Conservation (phyloP, 2,888 invertebrate species). For the Tortrix viridana region DNA sequence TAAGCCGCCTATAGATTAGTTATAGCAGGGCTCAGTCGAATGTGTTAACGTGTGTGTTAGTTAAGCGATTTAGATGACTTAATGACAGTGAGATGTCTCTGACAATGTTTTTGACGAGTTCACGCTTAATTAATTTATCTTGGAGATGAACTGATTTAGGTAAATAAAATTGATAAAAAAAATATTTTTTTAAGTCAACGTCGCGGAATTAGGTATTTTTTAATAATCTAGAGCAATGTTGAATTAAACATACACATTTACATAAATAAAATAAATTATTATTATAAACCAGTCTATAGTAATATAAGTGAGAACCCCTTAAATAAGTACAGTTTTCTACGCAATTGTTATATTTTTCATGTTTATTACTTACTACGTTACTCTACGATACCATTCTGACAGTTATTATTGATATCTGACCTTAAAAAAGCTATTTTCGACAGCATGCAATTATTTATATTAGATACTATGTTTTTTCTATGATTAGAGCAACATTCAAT, state of each 20-base stretch:
- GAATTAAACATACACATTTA: too few relatives aligned
- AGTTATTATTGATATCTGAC: constrained; percentile 35
- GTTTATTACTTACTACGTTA: not conserved
- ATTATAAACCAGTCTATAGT: too few relatives aligned
- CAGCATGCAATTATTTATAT: constrained; percentile 34
- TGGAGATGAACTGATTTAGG: too few relatives aligned
- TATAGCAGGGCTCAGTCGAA: constrained; percentile 12
- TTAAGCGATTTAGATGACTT: not conserved
- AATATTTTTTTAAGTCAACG: too few relatives aligned
- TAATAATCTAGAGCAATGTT: too few relatives aligned
- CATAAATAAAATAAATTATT: too few relatives aligned
- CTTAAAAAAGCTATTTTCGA: constrained; percentile 36
- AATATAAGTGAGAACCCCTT: not conserved
- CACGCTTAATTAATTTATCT: too few relatives aligned
- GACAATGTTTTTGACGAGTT: too few relatives aligned
- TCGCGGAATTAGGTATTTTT: too few relatives aligned
- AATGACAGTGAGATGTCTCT: too few relatives aligned
- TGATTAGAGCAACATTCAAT: constrained; percentile 18
- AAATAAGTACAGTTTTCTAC: not conserved
- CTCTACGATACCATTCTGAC: constrained; percentile 18
- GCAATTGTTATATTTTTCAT: not conserved
- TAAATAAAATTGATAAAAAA: too few relatives aligned
- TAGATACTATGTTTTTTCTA: constrained; percentile 30
- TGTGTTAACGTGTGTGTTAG: constrained; percentile 1
- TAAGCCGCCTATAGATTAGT: constrained; percentile 49